Base-by-base conservation (phyloP, 2,888 invertebrate genomes). In the Exephanes ischioxanthus region DNA sequence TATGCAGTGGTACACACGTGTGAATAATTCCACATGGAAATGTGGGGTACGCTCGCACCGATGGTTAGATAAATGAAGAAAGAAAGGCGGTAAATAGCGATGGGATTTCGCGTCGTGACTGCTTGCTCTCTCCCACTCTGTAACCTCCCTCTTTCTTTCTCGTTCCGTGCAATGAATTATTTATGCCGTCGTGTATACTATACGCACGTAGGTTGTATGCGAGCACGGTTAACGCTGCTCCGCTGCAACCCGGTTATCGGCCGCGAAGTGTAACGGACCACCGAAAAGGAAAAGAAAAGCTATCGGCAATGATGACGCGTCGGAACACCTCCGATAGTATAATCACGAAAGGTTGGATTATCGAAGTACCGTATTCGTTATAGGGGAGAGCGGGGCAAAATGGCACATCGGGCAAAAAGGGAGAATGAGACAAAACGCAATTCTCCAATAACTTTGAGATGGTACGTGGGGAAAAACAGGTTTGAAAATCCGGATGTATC, bases 281-380 rank as follows among this genome's bases (percentile, higher is more conserved):
- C 87, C 84, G 83, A 87, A 89, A 89, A 87, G 86, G 86, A 89
- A 88, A 87, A 88, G 89, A 87, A 89, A 87, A 88, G 88, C 79
- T 37, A 80, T 81, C 79, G 85, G 79, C 80, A 86, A 82, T 71
- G 75, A 70, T 53, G 82, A 55, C 63, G 80, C 63, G 73, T 80
- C 51, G 76, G 30, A 30, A 79, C 77, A 83, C 37, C 70, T 68
- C 78, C 80, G 67, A 81, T 83, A 80, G 51, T 79, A 55, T 77
- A 71, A 83, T 85, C 26, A 61, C 72, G 58, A 30, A 70, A 61
- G 11, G 11, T 68, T 9, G 70, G 41, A 41, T 70, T 3, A 70
- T 30, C 37, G 16, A 19, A 68, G 48, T 11, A 45, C 45, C 26
- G 37, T 19, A 41, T 77, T 30, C 61, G n/a, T 55, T 19, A 72